These are phyloP conservation scores for Coptodon rendalli DNA, from an alignment of 2,113 vertebrate species.

Conservation along the genomic window DNA sequence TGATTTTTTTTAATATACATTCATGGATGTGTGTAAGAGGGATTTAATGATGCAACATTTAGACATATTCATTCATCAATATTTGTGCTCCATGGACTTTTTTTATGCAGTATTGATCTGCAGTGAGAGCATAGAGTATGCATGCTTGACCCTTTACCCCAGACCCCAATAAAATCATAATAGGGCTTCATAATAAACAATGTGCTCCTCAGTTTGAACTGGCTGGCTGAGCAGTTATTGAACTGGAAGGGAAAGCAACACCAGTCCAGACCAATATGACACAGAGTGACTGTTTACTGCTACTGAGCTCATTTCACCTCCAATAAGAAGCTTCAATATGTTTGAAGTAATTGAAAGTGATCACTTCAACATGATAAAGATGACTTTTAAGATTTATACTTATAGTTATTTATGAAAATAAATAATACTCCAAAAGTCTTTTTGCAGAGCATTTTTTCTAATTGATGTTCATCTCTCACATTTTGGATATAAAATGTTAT, in stretches of 20 bases:
- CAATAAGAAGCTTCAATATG: background rate
- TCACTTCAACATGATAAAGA: background rate
- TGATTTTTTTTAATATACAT: background rate
- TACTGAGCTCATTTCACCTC: background rate
- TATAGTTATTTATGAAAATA: background rate
- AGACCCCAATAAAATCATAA: conserved; percentile 53
- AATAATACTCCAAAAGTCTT: background rate
- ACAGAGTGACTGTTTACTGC: background rate
- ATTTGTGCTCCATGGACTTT: conserved; percentile 27
- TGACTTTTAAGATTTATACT: background rate
- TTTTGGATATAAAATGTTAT: background rate
- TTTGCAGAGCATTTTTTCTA: background rate
- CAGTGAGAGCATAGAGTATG: conserved; percentile 27
- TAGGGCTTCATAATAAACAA: conserved; percentile 46
- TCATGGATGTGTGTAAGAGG: background rate
- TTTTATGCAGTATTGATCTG: conserved; percentile 54
- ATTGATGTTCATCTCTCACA: background rate
- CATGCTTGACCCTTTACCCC: conserved; percentile 52
- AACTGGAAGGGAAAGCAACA: background rate
- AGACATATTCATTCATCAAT: conserved; percentile 59
- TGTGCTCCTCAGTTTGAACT: conserved; percentile 21
- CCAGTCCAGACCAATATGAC: background rate
- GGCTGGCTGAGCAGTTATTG: conserved; percentile 3
- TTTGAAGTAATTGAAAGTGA: background rate
- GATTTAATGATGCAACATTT: conserved; percentile 40